Evolutionary conservation across 2,888 invertebrate genomes (phyloP), one percentile per base, ranked within the genome.

Genomic region (Diarsia dahlii): DNA sequence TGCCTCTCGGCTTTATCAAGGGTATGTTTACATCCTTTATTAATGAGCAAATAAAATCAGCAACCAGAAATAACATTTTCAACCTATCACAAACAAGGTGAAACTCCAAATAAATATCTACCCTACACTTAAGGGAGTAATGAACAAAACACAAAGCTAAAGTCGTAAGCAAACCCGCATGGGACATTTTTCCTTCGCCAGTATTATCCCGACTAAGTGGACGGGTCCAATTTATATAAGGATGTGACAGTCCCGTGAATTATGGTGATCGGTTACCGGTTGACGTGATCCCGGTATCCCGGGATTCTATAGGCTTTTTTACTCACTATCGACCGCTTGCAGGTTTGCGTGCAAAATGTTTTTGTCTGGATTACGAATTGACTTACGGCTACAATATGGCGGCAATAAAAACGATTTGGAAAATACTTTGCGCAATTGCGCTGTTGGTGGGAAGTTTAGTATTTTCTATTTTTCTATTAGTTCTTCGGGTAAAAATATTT

Each of bases 161-260:
- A 78, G 71, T 80, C 39, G 66, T 78, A 80, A 76, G 76, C 71
- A 78, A 81, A 78, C 76, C 82, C 71, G 76, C 56, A 74, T 78
- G 54, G 60, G 46, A 45, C 56, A 81, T 87, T 81, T 86, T 88
- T 80, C 71, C 67, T 72, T 63, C n/a, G 64, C 23, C 46, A 20
- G 76, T 73, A 79, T 88, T 84, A 88, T 88, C 78, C 87, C 79
- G 58, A 60, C 73, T 87, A 87, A 87, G 88, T 87, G 81, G 84
- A 85, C 75, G 77, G 83, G 85, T 78, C 78, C 83, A 75, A 83
- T 85, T 84, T 83, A 84, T 81, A 81, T 78, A 85, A 83, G 87
- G 84, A 82, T 80, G 81, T 80, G 87, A 87, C 88, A 82, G 79
- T 71, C 58, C 65, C 78, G 69, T 87, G 84, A 87, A 80, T 85